Evolutionary conservation across 2,888 invertebrate genomes (phyloP), one percentile per base, ranked within the genome.

Genomic region (Fragum fragum): DNA sequence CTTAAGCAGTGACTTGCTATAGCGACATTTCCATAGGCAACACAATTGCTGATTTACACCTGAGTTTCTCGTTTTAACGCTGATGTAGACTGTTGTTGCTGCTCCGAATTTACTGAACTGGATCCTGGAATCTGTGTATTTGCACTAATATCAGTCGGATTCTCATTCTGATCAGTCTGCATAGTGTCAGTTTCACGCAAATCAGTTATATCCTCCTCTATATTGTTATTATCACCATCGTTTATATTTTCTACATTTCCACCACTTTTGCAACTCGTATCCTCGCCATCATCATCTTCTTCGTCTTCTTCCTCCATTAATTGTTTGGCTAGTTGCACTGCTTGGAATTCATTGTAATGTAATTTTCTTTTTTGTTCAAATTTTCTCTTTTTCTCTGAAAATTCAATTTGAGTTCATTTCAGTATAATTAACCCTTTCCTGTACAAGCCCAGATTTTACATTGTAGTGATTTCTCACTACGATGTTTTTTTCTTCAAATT

Each of bases 321-420:
- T 95, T 98, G 97, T 90, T 98, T 96, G 29, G 99, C 98, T 92
- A 98, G 95, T 94, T 98, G 97, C 9, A 99, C 97, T 0, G 98
- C 99, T 95, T 98, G 97, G 95, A 97, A 99, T 95, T 99, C 99
- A 95, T 99, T 98, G 95, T 99, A 99, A 93, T 99, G 99, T 91
- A 97, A 97, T 96, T 98, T 99, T 84, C 99, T 96, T 94, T 98
- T 99, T 89, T 97, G 96, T 95, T 99, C 98, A 93, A 99, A 99
- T 83, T 97, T 96, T 91, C 96, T 95, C 91, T 97, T 88, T 91
- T 96, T 96, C 89, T 95, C 97, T 96, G 91, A 53, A 94, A 94
- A 21, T n/a, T n/a, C n/a, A n/a, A n/a, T n/a, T n/a, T n/a, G n/a
- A n/a, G n/a, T n/a, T n/a, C n/a, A n/a, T n/a, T n/a, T n/a, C n/a